Base-by-base conservation (phyloP, 2,113 vertebrate species). In the Melanostigma gelatinosum region DNA sequence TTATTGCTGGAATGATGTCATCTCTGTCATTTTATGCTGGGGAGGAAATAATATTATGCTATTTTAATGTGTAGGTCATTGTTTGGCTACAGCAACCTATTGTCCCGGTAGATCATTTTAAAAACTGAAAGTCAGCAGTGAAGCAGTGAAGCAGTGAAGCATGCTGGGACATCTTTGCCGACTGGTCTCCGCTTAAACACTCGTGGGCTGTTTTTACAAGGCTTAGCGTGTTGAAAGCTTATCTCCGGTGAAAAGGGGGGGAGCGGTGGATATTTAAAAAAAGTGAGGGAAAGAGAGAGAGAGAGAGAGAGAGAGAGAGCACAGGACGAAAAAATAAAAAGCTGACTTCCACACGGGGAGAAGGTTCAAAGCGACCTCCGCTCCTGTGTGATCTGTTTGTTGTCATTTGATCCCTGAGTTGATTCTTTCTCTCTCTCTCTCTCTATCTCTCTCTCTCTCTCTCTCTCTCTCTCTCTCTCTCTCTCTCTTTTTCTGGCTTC, bases 401-500 rank as follows among this genome's bases (percentile, higher is more conserved):
- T 89, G 85, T 88, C 81, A 91, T 89, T 89, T 86, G 88, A 93
- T 89, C 88, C 82, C 80, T 8, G 67, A 78, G 88, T 67, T 86
- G 77, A 66, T 83, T 46, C n/a, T n/a, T n/a, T n/a, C n/a, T n/a
- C n/a, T n/a, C n/a, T n/a, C 15, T 46, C 38, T 9, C 34, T 84
- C 77, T 68, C 80, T 72, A 20, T 61, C 68, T 61, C 62, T 60
- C 81, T 55, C 66, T 73, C 55, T 72, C 58, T 22, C 50, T 80
- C 61, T 72, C 27, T 61, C 72, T 68, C 62, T 65, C 57, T 65
- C 29, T 58, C 65, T 70, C 54, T 66, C 79, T 58, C 60, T 75
- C 38, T 64, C 75, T 62, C 62, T 72, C 79, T 70, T 66, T 78
- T 42, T 77, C 62, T 11, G 36, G 34, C 84, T 85, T 87, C 80